Evolutionary conservation across 1,140 invertebrate genomes (phyloP), one percentile per base, ranked within the genome.

Genomic region (Drosophila sp.): DNA sequence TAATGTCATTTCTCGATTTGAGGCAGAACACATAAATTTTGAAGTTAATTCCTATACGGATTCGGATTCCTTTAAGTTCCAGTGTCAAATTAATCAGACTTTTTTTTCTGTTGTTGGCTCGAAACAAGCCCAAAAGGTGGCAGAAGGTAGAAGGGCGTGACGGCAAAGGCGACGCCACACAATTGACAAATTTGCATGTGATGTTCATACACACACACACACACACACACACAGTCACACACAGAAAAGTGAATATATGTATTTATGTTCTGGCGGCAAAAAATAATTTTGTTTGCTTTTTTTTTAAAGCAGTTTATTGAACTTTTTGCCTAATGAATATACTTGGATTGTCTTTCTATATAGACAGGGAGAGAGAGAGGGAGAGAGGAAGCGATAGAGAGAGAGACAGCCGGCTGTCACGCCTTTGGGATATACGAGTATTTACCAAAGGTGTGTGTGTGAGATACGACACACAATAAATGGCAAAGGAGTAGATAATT

Each of bases 31-130:
- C 60, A 86, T 86, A 87, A 87, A 86, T 86, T 79, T 79, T 23
- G 41, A 63, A 70, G 55, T 58, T 63, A 58, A 66, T 57, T 65
- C 58, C 44, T 25, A 47, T 66, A 44, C 33, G 56, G 64, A 57
- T 69, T 54, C 54, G 58, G 82, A 70, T 72, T 86, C 78, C 77
- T 71, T 79, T 77, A 74, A 61, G 76, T 83, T 87, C 61, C 44
- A 89, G 83, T 87, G 83, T 87, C 83, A 87, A 89, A 87, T 87
- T 87, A 87, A 87, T 87, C 83, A 87, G 83, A 77, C 83, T 87
- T 81, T 89, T 75, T 71, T 81, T 81, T 47, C 27, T 10, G 23
- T 8, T 23, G 4, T 11, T 47, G 56, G 23, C 56, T 35, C n/a
- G 32, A 58, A 35, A 58, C 44, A 50, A 50, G 44, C 56, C 57